A percentile compares a stretch with the other conserved stretches of the same genome.
Conservation (phyloP, 2,797 vertebrate genomes). For the Esox masquinongy region DNA sequence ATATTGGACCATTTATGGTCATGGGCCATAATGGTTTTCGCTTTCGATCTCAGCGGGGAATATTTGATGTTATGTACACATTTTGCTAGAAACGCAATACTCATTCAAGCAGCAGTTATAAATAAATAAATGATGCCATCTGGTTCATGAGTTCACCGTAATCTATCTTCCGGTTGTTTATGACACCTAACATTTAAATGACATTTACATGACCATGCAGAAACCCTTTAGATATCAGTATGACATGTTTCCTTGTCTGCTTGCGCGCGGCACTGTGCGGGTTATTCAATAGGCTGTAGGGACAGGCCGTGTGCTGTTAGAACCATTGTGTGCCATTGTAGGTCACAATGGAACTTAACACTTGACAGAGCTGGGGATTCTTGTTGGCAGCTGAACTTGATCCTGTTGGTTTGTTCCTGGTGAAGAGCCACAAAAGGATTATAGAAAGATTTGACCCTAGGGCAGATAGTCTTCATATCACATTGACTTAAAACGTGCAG, state of each 20-base stretch:
- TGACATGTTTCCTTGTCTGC: constrained; percentile 41
- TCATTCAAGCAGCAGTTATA: background rate
- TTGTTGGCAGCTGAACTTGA: constrained; percentile 79
- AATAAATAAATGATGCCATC: too few species aligned
- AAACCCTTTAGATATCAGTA: constrained; percentile 49
- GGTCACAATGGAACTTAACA: constrained; percentile 82
- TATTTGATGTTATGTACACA: background rate
- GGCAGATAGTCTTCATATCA: constrained; percentile 45
- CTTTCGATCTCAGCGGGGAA: background rate
- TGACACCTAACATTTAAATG: constrained; percentile 4
- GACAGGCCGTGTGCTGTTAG: constrained; percentile 52
- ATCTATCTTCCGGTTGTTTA: background rate
- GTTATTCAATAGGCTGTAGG: constrained; percentile 59
- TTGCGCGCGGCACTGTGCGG: constrained; percentile 25
- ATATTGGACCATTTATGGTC: constrained; percentile 35
- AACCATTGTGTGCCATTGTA: constrained; percentile 72
- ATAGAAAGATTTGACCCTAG: constrained; percentile 67
- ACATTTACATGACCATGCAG: background rate
- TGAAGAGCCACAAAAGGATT: constrained; percentile 56
- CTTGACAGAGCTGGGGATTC: constrained; percentile 74
- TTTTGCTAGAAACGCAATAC: background rate
- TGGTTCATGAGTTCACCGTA: background rate
- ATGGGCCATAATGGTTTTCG: constrained; percentile 24
- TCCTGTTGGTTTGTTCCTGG: constrained; percentile 72
- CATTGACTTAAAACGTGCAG: constrained; percentile 16